phyloP scores from a whole-genome alignment of 1,140 invertebrate species.

The Gonioctena quinquepunctata region DNA sequence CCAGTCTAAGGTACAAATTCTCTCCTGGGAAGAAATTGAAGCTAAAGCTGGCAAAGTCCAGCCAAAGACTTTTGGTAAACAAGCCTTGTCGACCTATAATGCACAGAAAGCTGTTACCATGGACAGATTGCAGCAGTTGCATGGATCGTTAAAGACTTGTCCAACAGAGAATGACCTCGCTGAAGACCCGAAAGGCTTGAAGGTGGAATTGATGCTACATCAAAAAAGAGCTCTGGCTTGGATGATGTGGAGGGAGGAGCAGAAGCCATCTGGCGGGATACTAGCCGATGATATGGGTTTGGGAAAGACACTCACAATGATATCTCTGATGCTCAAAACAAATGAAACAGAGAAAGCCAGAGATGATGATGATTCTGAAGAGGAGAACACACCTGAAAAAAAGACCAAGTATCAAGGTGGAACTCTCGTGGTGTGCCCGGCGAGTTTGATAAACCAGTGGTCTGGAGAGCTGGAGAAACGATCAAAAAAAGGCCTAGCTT shows the following conservation, averaged over 20 bases:
- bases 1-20: slow-evolving; percentile 34
- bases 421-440: slow-evolving; percentile 88
- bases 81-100: slow-evolving; percentile 65
- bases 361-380: slow-evolving; percentile 33
- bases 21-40: slow-evolving; percentile 60
- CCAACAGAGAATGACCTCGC: slow-evolving; percentile 65
- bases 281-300: slow-evolving; percentile 95
- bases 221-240: slow-evolving; percentile 86
- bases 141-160: slow-evolving; percentile 69
- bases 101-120: slow-evolving; percentile 69
- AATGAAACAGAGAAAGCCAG: slow-evolving; percentile 39
- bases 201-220: slow-evolving; percentile 78
- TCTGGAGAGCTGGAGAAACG: slow-evolving; percentile 75
- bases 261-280: slow-evolving; percentile 81
- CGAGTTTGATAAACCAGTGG: slow-evolving; percentile 86
- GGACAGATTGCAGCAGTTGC: slow-evolving; percentile 73
- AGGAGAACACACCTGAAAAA: slow-evolving; percentile 40
- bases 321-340: slow-evolving; percentile 71
- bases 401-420: slow-evolving; percentile 60
- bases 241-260: slow-evolving; percentile 85
- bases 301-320: slow-evolving; percentile 92
- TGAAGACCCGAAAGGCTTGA: slow-evolving; percentile 68
- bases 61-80: slow-evolving; percentile 61
- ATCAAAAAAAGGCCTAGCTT: slow-evolving; percentile 64
- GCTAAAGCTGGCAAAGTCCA: slow-evolving; percentile 58